These are phyloP conservation scores for Coracopsis vasa DNA, from an alignment of 2,113 vertebrate genomes.

Conservation along the genomic window DNA sequence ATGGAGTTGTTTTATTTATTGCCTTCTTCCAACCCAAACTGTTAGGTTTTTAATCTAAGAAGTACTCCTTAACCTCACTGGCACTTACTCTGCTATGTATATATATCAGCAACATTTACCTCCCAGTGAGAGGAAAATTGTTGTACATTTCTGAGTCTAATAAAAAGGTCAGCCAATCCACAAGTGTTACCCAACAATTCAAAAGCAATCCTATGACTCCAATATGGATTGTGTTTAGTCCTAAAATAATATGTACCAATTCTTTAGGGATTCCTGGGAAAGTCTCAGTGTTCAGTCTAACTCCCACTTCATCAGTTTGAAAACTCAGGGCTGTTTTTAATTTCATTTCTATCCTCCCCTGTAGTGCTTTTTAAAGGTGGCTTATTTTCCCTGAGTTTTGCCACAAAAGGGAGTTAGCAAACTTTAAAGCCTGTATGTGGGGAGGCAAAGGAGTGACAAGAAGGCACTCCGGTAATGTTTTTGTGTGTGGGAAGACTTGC, in stretches of 20 bases:
- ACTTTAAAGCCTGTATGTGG: neutral
- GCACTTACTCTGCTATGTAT: neutral
- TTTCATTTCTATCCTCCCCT: neutral
- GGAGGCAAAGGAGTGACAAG: neutral
- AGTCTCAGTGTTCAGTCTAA: neutral
- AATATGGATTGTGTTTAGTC: slow-evolving; percentile 26
- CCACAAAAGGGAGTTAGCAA: neutral
- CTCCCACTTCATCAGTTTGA: slow-evolving; percentile 7
- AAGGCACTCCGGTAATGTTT: slow-evolving; percentile 15
- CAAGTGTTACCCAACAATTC: neutral
- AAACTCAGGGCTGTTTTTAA: neutral
- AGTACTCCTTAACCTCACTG: neutral
- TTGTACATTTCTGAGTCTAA: neutral
- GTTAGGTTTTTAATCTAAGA: neutral
- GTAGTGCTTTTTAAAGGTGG: slow-evolving; percentile 31
- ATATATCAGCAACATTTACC: neutral
- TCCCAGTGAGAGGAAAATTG: neutral
- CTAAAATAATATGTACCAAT: slow-evolving; percentile 9
- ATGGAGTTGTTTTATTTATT: neutral
- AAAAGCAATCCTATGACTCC: neutral
- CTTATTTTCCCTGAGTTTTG: slow-evolving; percentile 22
- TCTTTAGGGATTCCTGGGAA: slow-evolving; percentile 65
- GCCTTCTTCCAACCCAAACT: neutral
- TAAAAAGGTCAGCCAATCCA: neutral
- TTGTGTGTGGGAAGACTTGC: neutral